Evolutionary conservation across 1,140 invertebrate genomes (phyloP).

Genomic region (Zeugodacus cucurbitae): DNA sequence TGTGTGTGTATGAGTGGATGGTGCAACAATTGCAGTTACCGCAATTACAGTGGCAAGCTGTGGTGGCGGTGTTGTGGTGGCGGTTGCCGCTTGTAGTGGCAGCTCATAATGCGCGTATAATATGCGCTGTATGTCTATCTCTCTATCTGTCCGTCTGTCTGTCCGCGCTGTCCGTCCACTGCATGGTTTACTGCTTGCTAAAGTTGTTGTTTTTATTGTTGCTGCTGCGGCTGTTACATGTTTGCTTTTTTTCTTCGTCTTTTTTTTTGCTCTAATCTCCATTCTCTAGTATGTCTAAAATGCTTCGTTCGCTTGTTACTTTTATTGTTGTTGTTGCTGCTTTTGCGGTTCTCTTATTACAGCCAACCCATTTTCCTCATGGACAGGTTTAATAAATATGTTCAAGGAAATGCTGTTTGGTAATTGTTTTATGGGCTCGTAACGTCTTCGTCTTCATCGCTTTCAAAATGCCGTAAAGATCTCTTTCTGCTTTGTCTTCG

Average conservation of each 20-base stretch:
- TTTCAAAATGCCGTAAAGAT: slow-evolving; percentile 36
- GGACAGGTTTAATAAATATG: slow-evolving; percentile 65
- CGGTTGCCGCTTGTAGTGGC: neutral
- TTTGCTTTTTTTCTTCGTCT: neutral
- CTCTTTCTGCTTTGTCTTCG: slow-evolving; percentile 14
- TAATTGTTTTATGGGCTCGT: slow-evolving; percentile 57
- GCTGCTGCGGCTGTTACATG: neutral
- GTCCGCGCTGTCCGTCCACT: neutral
- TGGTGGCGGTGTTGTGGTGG: neutral
- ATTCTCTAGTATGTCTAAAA: neutral
- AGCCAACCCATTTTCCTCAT: slow-evolving; percentile 43
- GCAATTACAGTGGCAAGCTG: slow-evolving; percentile 37
- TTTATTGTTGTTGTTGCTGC: slow-evolving; percentile 42
- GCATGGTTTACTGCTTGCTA: neutral
- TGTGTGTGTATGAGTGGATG: neutral
- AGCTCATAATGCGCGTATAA: slow-evolving; percentile 18
- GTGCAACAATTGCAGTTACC: slow-evolving; percentile 33
- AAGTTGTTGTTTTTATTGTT: neutral
- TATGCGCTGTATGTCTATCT: neutral
- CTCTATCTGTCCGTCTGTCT: neutral
- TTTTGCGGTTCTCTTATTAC: slow-evolving; percentile 25
- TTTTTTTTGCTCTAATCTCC: neutral
- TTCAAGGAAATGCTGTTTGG: slow-evolving; percentile 65
- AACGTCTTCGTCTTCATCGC: slow-evolving; percentile 16
- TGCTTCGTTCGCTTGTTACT: slow-evolving; percentile 45